Percentiles rank a stretch among this genome's conserved stretches.
phyloP scores from a whole-genome alignment of 2,113 vertebrate species.

The Takifugu flavidus region DNA sequence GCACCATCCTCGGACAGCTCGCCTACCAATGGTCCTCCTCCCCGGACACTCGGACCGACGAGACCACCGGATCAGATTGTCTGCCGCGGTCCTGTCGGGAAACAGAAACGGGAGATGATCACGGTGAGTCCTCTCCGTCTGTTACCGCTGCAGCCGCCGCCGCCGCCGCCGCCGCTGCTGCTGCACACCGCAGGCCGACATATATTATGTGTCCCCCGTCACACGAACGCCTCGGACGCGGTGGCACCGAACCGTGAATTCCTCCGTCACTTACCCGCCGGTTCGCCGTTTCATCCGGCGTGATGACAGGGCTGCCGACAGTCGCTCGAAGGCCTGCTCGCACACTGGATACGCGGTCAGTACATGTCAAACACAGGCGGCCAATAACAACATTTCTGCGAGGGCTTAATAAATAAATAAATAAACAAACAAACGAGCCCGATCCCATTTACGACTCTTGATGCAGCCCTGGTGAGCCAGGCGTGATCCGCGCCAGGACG shows the following conservation, averaged over 20 bases:
- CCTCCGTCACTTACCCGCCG: slow-evolving; percentile 33
- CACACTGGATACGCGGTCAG: slow-evolving; percentile 42
- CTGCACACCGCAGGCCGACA: slow-evolving; percentile 52
- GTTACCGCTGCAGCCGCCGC: slow-evolving; percentile 7
- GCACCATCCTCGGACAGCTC: slow-evolving; percentile 51
- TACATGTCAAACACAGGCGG: slow-evolving; percentile 41
- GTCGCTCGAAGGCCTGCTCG: slow-evolving; percentile 51
- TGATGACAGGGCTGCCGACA: slow-evolving; percentile 52
- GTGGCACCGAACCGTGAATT: slow-evolving; percentile 22
- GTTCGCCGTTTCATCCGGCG: slow-evolving; percentile 21
- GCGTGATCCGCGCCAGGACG: too few relatives aligned
- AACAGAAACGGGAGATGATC: slow-evolving; percentile 57
- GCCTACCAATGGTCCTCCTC: slow-evolving; percentile 48
- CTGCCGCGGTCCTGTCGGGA: slow-evolving; percentile 46
- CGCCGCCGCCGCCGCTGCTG: slow-evolving; percentile 10
- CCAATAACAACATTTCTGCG: slow-evolving; percentile 37
- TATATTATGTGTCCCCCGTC: slow-evolving; percentile 36
- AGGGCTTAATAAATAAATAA: not conserved
- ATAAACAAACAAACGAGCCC: slow-evolving; percentile 8
- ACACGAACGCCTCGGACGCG: slow-evolving; percentile 24
- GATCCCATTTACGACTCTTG: slow-evolving; percentile 23
- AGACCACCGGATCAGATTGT: slow-evolving; percentile 30
- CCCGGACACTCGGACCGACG: slow-evolving; percentile 31
- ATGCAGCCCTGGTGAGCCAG: not conserved
- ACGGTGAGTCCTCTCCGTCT: slow-evolving; percentile 64